A percentile compares a stretch with the other conserved stretches of the same genome.
phyloP scores from a whole-genome alignment of 1,140 invertebrate genomes.

The Archivesica marissinica region DNA sequence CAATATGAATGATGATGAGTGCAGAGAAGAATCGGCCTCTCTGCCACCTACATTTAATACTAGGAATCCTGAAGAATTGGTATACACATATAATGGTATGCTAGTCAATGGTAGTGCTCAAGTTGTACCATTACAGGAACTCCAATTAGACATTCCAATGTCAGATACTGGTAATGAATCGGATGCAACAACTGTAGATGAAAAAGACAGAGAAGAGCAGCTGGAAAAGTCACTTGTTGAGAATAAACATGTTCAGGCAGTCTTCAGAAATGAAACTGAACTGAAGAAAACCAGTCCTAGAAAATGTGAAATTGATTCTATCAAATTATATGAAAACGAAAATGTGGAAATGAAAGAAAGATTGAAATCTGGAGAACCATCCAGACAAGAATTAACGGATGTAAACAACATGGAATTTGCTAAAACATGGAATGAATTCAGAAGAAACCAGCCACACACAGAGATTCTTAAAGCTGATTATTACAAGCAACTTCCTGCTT shows the following conservation, averaged over 20 bases:
- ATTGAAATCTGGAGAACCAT: not conserved
- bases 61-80: not conserved
- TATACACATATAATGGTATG: not conserved
- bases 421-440: not conserved
- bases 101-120: not conserved
- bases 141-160: not conserved
- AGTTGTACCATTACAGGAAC: not conserved
- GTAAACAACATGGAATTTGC: not conserved
- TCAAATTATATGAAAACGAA: not conserved
- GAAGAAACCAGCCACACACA: conserved; percentile 22
- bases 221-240: not conserved
- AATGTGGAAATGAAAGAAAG: not conserved
- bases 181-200: conserved; percentile 15
- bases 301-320: not conserved
- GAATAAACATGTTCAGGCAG: not conserved
- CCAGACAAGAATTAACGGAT: not conserved
- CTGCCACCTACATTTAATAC: conserved; percentile 44
- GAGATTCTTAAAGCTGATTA: conserved; percentile 41
- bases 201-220: conserved; percentile 38
- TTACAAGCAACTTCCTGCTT: conserved; percentile 24
- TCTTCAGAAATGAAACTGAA: not conserved
- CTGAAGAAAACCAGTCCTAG: not conserved
- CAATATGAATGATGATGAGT: not conserved
- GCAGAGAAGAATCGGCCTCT: not conserved
- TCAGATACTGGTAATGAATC: not conserved